These are phyloP conservation scores for Camelus dromedarius DNA, from an alignment of 2,113 vertebrate species.

Conservation along the genomic window DNA sequence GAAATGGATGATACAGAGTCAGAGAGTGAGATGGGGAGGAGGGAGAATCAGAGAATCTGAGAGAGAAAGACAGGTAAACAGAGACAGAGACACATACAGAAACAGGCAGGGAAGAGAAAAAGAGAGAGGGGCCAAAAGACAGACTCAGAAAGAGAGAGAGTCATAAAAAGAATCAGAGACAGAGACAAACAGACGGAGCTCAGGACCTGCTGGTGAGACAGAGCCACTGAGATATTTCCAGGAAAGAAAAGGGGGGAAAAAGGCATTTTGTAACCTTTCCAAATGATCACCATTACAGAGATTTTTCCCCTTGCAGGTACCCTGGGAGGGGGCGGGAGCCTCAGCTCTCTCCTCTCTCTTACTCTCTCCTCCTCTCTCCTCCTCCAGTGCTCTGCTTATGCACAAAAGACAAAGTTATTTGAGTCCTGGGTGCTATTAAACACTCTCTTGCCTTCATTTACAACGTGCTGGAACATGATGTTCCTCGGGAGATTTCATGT, in stretches of 20 bases:
- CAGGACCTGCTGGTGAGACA: neutral
- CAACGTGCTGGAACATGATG: conserved; percentile 60
- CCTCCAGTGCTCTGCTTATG: neutral
- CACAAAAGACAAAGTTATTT: conserved; percentile 26
- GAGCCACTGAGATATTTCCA: neutral
- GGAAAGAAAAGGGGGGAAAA: neutral
- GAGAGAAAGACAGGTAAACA: neutral
- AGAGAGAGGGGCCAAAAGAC: neutral
- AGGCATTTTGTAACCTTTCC: neutral
- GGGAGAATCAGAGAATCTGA: neutral
- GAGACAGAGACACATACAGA: neutral
- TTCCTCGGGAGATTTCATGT: conserved; percentile 31
- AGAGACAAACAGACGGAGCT: neutral
- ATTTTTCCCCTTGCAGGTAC: neutral
- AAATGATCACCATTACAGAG: neutral
- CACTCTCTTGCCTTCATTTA: conserved; percentile 50
- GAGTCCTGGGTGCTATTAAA: conserved; percentile 32
- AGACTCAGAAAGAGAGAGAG: neutral
- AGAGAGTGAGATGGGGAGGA: neutral
- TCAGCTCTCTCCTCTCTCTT: neutral
- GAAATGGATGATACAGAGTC: neutral
- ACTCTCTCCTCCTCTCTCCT: neutral
- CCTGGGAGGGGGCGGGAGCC: neutral
- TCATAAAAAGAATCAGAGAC: neutral
- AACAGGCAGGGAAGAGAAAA: neutral